Base-by-base conservation (phyloP, 2,797 vertebrate genomes). In the Pangasius sanitwongsei region DNA sequence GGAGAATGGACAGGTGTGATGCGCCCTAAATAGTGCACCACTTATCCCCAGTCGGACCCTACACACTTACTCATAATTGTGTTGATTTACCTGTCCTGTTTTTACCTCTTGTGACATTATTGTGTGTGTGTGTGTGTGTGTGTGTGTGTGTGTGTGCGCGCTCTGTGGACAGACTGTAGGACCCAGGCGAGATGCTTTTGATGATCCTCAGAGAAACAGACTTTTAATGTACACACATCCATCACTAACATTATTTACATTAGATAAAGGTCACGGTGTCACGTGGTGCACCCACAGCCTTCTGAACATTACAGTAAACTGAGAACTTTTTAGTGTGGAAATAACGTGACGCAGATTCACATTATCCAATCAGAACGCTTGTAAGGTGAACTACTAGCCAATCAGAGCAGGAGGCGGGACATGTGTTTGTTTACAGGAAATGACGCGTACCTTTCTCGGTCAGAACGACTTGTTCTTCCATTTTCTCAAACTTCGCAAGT, bases 401-500 rank as follows among this genome's bases (percentile, higher is more conserved):
- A 82, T 44, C 80, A 31, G 59, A 67, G 37, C 37, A 41, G 53
- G 82, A 16, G 69, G 69, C 34, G 67, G 53, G 85, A 12, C 23
- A 37, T 25, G 13, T 8, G 16, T 31, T 44, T 67, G 12, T 31
- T 31, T 72, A 23, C 55, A 50, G 63, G 34, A 16, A 59, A 25
- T 2, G 34, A 0, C 4, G 2, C 18, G 86, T 89, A 97, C 96
- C 96, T 94, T 93, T 93, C 87, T 94, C 96, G 87, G 96, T 98
- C 96, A 97, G 92, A 13, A 91, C 94, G 75, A 97, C 96, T 90
- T 94, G 92, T 83, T 95, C 92, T 91, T 96, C 95, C 94, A 94
- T 96, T 67, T 97, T 95, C 92, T 97, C 96, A 25, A 95, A 96
- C 93, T 96, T 96, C 16, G 95, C 97, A 50, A 96, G 93, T 92